Evolutionary conservation across 2,888 invertebrate genomes (phyloP), one percentile per base, ranked within the genome.

Genomic region (Troides helena): DNA sequence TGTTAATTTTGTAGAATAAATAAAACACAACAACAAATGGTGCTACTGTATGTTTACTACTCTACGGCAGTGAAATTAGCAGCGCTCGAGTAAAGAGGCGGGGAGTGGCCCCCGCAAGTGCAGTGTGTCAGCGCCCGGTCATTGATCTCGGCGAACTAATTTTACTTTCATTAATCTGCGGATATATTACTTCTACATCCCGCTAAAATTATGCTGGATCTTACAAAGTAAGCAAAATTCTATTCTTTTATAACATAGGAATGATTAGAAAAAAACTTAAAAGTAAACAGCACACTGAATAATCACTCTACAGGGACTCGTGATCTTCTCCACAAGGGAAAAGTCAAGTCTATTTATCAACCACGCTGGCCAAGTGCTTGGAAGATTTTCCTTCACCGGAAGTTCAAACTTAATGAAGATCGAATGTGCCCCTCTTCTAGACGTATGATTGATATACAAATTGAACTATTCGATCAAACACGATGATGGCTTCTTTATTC

Each of bases 161-260:
- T 91, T 92, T 90, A 89, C 91, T 91, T 92, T 92, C 91, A 85
- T 87, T 89, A 83, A 76, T 75, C 81, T 74, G 80, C 82, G 74
- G 80, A 80, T 78, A 79, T 71, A 74, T 73, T 65, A 71, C 71
- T 74, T 67, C 66, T 65, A 63, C 63, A 43, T 46, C 59, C 61
- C 57, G 39, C 70, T 64, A 60, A 18, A 39, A 36, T 56, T 30
- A 61, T 36, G 56, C 60, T 67, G 8, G 43, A 46, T 21, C 36
- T 30, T n/a, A 64, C n/a, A 25, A 46, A 57, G 53, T 53, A 53
- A 56, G 25, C 39, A 56, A 25, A n/a, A 69, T 57, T 69, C 36
- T 23, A 23, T 58, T 58, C 12, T 58, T 23, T 58, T n/a, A 4
- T 18, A 18, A n/a, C 6, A 4, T 18, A 53, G n/a, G 18, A 18